Evolutionary conservation across 2,888 invertebrate genomes (phyloP).

Genomic region (Oxycera nigricornis): DNA sequence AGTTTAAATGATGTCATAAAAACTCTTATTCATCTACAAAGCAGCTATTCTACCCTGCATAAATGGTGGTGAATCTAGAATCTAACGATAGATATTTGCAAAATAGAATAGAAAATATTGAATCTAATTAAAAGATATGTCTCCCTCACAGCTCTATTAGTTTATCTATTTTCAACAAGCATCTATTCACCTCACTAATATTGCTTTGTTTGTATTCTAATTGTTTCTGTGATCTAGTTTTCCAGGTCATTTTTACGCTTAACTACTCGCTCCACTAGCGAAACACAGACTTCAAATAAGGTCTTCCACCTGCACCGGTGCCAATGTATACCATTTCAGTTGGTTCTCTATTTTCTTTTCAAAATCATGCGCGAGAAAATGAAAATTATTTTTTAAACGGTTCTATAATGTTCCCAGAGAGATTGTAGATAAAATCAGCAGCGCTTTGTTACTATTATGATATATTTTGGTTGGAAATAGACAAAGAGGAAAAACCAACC

Average conservation of each 20-base stretch:
- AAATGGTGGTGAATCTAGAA: no score
- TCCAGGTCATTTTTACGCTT: neutral
- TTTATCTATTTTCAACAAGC: no score
- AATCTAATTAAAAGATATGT: no score
- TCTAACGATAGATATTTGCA: no score
- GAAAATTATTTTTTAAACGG: conserved; percentile 41
- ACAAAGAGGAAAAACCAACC: neutral
- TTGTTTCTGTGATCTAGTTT: no score
- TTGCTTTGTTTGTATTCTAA: no score
- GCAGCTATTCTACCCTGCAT: no score
- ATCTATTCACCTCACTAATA: no score
- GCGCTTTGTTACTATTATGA: neutral
- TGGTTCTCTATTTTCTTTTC: conserved; percentile 2
- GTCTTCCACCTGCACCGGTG: conserved; percentile 31
- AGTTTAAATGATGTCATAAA: no score
- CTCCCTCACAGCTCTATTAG: no score
- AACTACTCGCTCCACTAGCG: conserved; percentile 15
- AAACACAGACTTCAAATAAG: conserved; percentile 1
- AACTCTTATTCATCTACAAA: no score
- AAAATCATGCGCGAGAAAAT: conserved; percentile 39
- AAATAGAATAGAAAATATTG: no score
- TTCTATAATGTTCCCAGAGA: conserved; percentile 36
- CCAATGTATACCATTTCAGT: neutral
- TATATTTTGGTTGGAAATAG: neutral
- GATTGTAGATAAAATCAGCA: conserved; percentile 26